A percentile compares a stretch with the other conserved stretches of the same genome.
phyloP scores from a whole-genome alignment of 2,797 vertebrate species.

The Lateolabrax maculatus region DNA sequence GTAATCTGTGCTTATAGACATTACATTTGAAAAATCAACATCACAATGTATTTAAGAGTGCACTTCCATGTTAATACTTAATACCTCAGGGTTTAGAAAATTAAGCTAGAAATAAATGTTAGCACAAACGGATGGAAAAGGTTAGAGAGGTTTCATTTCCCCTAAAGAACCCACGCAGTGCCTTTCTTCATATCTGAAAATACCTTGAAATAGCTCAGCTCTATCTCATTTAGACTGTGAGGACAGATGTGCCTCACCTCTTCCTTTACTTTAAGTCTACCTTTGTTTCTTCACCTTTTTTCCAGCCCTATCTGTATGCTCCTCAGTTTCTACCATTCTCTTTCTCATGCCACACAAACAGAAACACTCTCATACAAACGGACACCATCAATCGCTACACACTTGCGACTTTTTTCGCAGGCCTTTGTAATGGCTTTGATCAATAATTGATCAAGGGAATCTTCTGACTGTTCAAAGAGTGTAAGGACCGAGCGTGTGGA shows the following conservation, averaged over 20 bases:
- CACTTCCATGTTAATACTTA: background rate
- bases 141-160: constrained; percentile 22
- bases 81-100: background rate
- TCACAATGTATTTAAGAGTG: background rate
- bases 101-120: background rate
- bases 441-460: constrained; percentile 80
- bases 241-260: background rate
- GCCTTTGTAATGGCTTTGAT: constrained; percentile 80
- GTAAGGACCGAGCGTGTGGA: constrained; percentile 44
- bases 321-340: constrained; percentile 14
- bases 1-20: background rate
- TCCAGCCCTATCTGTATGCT: constrained; percentile 8
- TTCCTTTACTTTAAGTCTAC: constrained; percentile 4
- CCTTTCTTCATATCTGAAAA: background rate
- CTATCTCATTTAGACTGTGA: constrained; percentile 2
- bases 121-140: no score
- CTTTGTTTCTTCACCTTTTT: constrained; percentile 24
- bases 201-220: constrained; percentile 3
- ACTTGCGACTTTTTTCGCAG: constrained; percentile 47
- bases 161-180: constrained; percentile 14
- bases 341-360: constrained; percentile 27
- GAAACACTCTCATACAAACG: constrained; percentile 27
- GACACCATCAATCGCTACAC: constrained; percentile 43
- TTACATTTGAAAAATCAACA: background rate
- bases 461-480: constrained; percentile 70